These are phyloP conservation scores for Nomada lathburiana DNA, from an alignment of 2,888 invertebrate genomes.

Conservation along the genomic window DNA sequence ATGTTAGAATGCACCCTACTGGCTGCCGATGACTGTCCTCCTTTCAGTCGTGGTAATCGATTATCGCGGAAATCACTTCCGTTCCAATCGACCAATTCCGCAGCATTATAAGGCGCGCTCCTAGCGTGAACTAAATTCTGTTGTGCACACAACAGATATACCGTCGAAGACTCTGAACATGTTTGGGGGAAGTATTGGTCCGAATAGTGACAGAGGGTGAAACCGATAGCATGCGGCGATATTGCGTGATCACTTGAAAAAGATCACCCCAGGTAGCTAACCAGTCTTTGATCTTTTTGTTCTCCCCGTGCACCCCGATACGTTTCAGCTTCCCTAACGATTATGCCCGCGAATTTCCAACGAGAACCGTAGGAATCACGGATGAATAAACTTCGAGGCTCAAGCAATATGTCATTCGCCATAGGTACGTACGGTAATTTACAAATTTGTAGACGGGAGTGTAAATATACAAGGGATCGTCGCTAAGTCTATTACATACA, in stretches of 20 bases:
- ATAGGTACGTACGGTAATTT: background rate
- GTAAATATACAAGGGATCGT: background rate
- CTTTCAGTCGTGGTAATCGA: conserved; percentile 77
- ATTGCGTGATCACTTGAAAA: conserved; percentile 49
- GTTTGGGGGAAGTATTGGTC: conserved; percentile 56
- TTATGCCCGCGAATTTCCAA: conserved; percentile 13
- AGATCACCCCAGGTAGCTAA: conserved; percentile 58
- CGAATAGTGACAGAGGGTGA: conserved; percentile 22
- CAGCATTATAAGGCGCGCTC: conserved; percentile 60
- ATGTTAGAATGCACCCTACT: conserved; percentile 27
- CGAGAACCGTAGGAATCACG: conserved; percentile 55
- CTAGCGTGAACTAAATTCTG: conserved; percentile 72
- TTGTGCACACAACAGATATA: conserved; percentile 69
- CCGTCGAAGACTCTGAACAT: conserved; percentile 59
- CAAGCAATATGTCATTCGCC: background rate
- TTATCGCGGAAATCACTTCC: conserved; percentile 74
- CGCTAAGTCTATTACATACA: background rate
- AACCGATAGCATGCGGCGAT: conserved; percentile 54
- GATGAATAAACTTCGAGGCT: conserved; percentile 32
- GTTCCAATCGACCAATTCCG: conserved; percentile 46
- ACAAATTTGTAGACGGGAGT: background rate
- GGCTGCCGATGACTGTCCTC: conserved; percentile 71
- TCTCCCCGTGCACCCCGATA: conserved; percentile 16
- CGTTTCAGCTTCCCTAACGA: conserved; percentile 2
- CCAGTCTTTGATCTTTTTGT: conserved; percentile 65